Evolutionary conservation across 2,797 vertebrate genomes (phyloP).

Genomic region (Gephyroberyx darwinii): DNA sequence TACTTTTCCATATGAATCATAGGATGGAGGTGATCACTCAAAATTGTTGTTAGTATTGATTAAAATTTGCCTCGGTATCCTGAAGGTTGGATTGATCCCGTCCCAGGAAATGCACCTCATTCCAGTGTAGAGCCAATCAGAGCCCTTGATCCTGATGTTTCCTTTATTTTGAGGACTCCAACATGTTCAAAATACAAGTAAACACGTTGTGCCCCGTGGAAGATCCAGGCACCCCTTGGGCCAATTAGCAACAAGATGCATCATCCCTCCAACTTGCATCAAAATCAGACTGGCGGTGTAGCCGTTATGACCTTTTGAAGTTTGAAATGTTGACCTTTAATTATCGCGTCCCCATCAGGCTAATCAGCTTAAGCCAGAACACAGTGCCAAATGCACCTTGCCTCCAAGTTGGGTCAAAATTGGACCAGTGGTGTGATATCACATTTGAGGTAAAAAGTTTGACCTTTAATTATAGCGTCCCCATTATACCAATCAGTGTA

Average conservation of each 20-base stretch:
- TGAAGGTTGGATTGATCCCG: not conserved
- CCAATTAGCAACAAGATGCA: too few species aligned
- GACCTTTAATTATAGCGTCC: too few species aligned
- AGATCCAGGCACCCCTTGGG: too few species aligned
- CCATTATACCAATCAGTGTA: not conserved
- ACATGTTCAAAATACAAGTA: slow-evolving; percentile 11
- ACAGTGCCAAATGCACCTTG: too few species aligned
- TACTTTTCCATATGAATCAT: too few species aligned
- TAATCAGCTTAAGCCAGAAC: slow-evolving; percentile 43
- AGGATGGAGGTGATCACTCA: not conserved
- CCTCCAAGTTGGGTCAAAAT: too few species aligned
- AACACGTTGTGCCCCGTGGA: too few species aligned
- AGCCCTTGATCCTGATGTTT: slow-evolving; percentile 14
- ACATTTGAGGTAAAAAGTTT: slow-evolving; percentile 6
- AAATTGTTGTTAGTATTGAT: not conserved
- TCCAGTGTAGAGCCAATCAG: not conserved
- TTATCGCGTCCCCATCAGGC: slow-evolving; percentile 50
- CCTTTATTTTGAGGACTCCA: slow-evolving; percentile 22
- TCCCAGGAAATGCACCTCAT: not conserved
- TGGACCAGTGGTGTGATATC: slow-evolving; percentile 1
- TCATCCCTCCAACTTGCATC: too few species aligned
- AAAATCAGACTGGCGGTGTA: too few species aligned
- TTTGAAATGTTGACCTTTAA: slow-evolving; percentile 57
- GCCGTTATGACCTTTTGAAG: too few species aligned
- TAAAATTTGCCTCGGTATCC: not conserved